These are phyloP conservation scores for Ophioninae sp. DNA, from an alignment of 2,888 invertebrate species.

Conservation along the genomic window DNA sequence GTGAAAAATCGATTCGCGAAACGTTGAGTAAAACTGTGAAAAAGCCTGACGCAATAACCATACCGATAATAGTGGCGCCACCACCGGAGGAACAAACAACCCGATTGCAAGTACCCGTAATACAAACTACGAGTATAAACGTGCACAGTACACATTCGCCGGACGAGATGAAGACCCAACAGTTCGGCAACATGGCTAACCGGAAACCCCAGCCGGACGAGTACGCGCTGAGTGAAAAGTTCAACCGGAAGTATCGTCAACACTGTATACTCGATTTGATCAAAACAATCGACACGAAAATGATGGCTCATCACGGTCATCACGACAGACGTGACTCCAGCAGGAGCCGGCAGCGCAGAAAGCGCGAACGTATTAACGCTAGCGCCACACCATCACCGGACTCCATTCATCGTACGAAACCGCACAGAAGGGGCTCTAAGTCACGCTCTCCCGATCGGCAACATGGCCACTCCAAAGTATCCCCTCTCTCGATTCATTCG, in stretches of 20 bases:
- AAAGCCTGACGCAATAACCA: conserved; percentile 6
- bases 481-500: conserved; percentile 52
- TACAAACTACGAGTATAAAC: conserved; percentile 66
- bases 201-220: conserved; percentile 48
- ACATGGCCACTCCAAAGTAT: conserved; percentile 51
- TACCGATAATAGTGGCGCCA: conserved; percentile 55
- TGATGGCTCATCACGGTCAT: conserved; percentile 72
- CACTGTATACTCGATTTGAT: conserved; percentile 77
- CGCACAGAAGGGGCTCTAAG: conserved; percentile 64
- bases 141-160: conserved; percentile 67
- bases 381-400: conserved; percentile 71
- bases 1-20: conserved; percentile 39
- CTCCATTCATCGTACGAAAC: conserved; percentile 62
- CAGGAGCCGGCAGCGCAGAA: conserved; percentile 65
- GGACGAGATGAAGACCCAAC: conserved; percentile 53
- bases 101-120: conserved; percentile 66
- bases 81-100: conserved; percentile 58
- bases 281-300: conserved; percentile 74
- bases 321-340: conserved; percentile 66
- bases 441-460: conserved; percentile 70
- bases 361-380: conserved; percentile 51
- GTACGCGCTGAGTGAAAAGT: conserved; percentile 59
- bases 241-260: conserved; percentile 69
- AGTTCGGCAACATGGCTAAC: conserved; percentile 24
- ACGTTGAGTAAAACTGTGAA: conserved; percentile 28